These are phyloP conservation scores for Vulpes ferrilata DNA, from an alignment of 2,113 vertebrate species.

Conservation along the genomic window DNA sequence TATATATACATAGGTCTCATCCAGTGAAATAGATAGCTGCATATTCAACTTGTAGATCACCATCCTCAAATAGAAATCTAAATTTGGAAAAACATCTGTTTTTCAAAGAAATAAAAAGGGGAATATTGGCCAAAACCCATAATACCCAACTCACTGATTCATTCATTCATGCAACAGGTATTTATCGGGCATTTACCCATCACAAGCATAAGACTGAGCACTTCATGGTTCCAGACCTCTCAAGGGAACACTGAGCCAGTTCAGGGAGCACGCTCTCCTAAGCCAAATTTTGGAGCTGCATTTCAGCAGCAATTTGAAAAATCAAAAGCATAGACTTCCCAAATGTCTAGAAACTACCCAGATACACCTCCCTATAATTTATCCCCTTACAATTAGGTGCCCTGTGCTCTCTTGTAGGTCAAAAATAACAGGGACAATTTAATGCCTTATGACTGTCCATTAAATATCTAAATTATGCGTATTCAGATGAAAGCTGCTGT, in stretches of 20 bases:
- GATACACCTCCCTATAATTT: background rate
- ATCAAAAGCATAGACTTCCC: background rate
- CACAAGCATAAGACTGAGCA: background rate
- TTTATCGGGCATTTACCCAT: background rate
- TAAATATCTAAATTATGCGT: constrained; percentile 6
- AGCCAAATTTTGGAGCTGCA: background rate
- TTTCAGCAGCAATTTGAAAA: background rate
- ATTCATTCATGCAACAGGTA: background rate
- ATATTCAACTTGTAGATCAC: background rate
- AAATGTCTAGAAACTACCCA: background rate
- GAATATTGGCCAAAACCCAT: background rate
- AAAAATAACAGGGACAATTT: constrained; percentile 19
- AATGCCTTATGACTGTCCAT: background rate
- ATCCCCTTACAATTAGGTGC: background rate
- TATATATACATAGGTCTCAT: background rate
- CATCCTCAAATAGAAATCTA: constrained; percentile 44
- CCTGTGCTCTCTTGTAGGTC: background rate
- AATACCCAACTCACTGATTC: background rate
- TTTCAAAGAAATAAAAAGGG: background rate
- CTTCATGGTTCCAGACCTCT: background rate
- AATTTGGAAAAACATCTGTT: background rate
- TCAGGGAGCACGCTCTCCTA: background rate
- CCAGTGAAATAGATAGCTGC: background rate
- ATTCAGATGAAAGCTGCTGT: background rate
- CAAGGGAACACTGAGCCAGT: background rate